Conservation (phyloP, 2,113 vertebrate species). For the Motacilla alba region DNA sequence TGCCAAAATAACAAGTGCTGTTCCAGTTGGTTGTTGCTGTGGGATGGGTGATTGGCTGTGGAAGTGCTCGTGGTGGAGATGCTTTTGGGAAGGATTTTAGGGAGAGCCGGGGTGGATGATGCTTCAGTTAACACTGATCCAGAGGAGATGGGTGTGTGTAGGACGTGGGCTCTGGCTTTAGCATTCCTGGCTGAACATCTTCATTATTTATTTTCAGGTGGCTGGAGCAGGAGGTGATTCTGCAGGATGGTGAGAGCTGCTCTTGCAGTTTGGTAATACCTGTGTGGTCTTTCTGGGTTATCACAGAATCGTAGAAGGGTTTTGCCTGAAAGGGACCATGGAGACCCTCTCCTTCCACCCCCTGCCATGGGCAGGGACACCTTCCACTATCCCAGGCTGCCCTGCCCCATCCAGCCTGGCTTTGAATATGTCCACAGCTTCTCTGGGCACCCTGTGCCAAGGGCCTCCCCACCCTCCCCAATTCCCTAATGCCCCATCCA, state of each 20-base stretch:
- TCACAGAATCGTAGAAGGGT: not conserved
- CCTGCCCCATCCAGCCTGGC: fast-evolving
- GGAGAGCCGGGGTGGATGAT: not conserved
- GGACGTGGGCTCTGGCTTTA: not conserved
- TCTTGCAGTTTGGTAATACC: not conserved
- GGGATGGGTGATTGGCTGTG: not conserved
- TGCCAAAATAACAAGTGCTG: not conserved
- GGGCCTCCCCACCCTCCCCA: not conserved
- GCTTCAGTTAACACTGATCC: not conserved
- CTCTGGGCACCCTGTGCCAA: not conserved
- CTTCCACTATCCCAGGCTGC: not conserved
- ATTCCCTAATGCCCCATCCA: not conserved
- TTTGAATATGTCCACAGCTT: not conserved
- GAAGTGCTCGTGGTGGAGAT: not conserved
- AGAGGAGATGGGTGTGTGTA: not conserved
- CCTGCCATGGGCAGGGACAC: not conserved
- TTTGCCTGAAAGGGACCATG: not conserved
- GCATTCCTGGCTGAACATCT: not conserved
- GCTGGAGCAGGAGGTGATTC: not conserved
- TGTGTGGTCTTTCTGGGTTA: not conserved
- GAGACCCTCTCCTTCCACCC: not conserved
- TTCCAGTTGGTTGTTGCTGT: not conserved
- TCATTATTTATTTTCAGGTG: not conserved
- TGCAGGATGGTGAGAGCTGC: not conserved
- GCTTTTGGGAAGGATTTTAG: not conserved